Evolutionary conservation across 1,140 invertebrate species (phyloP), one percentile per base, ranked within the genome.

Genomic region (Leptonema lineaticorne): DNA sequence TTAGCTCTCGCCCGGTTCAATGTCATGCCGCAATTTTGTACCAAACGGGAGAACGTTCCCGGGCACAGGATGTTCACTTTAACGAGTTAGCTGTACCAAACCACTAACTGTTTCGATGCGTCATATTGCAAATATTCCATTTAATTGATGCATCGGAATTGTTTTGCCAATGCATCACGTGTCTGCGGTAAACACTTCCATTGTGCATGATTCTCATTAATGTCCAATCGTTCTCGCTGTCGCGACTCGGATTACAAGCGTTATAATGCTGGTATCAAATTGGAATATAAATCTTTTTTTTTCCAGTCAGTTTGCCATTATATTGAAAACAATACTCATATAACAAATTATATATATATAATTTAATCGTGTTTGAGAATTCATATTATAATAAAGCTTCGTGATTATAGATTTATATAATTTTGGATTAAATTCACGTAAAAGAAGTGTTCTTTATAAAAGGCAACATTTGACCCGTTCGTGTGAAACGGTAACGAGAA

Each of bases 81-180:
- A 64, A 41, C 62, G 18, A 50, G 29, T 33, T 37, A 22, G 16
- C 26, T n/a, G 3, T 41, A 16, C 37, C 30, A n/a, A n/a, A n/a
- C n/a, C n/a, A n/a, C n/a, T 41, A 9, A 16, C 37, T 41, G 9
- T 53, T 2, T 26, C n/a, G 46, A 41, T 50, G 62, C 41, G 62
- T 64, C 62, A 64, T 48, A 28, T 27, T 64, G 62, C 45, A 64
- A 64, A 64, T 64, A 50, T 50, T 46, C 26, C 62, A 63, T 37
- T 53, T 64, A 64, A 64, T 64, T 64, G 33, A 64, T 64, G 41
- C 46, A 14, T 41, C 22, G 16, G n/a, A 45, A 45, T 45, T 37
- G 30, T 45, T 41, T 24, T 27, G 59, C 33, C 26, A 26, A 2
- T 28, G 4, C 56, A 62, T 62, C 59, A 45, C 37, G 11, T 16